Conservation (phyloP, 2,113 vertebrate genomes). For the Eira barbara region DNA sequence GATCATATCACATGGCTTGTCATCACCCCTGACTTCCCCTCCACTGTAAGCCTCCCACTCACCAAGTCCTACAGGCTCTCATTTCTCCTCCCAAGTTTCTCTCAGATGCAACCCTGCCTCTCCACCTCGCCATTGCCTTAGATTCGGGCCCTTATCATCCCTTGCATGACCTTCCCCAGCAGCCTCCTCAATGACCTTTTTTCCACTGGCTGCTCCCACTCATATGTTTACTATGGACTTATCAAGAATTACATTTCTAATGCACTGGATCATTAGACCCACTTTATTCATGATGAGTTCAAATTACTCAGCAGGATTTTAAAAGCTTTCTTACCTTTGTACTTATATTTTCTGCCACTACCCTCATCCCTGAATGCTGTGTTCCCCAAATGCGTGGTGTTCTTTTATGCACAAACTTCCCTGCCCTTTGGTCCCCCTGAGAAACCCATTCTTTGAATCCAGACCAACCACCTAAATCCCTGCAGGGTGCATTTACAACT, state of each 20-base stretch:
- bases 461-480: neutral
- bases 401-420: neutral
- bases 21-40: neutral
- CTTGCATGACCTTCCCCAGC: neutral
- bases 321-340: neutral
- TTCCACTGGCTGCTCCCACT: neutral
- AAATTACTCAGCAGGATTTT: neutral
- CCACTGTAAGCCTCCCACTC: neutral
- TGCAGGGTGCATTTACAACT: rapidly evolving
- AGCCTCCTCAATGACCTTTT: neutral
- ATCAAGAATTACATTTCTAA: neutral
- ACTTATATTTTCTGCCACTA: neutral
- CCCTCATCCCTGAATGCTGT: neutral
- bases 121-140: neutral
- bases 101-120: neutral
- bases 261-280: neutral
- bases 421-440: neutral
- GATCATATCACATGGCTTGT: neutral
- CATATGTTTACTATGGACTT: neutral
- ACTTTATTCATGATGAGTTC: neutral
- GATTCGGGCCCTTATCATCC: neutral
- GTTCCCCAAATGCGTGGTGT: neutral
- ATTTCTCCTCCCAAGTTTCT: neutral
- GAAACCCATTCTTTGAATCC: neutral
- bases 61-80: rapidly evolving